phyloP scores from a whole-genome alignment of 2,888 invertebrate species.

The Drosophila trichaetosa region DNA sequence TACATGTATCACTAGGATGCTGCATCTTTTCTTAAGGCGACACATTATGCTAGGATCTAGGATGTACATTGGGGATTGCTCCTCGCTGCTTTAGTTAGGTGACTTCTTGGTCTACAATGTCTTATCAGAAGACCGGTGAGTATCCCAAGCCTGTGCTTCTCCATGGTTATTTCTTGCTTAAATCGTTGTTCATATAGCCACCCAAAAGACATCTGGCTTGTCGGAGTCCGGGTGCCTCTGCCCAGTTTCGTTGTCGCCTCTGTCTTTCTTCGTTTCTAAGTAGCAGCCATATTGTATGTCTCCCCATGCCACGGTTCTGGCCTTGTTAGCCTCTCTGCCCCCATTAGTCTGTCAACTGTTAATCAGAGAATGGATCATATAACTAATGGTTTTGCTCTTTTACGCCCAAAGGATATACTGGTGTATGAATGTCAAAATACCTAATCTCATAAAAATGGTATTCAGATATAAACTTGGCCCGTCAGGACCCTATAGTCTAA shows the following conservation, averaged over 20 bases:
- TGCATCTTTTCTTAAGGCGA: neutral
- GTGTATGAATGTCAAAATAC: neutral
- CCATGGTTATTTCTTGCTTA: neutral
- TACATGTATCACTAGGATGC: neutral
- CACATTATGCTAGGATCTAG: neutral
- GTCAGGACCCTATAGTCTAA: neutral
- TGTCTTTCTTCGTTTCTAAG: neutral
- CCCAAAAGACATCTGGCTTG: neutral
- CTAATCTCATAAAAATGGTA: neutral
- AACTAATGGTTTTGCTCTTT: neutral
- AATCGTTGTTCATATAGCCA: neutral
- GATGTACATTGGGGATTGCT: neutral
- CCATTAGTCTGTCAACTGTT: neutral
- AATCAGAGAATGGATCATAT: neutral
- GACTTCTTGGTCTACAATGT: neutral
- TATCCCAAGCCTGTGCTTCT: neutral
- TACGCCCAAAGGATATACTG: neutral
- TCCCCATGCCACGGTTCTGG: neutral
- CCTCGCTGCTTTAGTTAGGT: neutral
- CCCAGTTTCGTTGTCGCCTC: neutral
- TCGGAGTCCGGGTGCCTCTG: neutral
- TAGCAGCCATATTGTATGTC: neutral
- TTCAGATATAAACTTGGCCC: neutral
- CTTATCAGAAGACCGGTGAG: neutral
- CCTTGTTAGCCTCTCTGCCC: neutral